Evolutionary conservation across 1,140 invertebrate genomes (phyloP), one percentile per base, ranked within the genome.

Genomic region (Ostrea edulis): DNA sequence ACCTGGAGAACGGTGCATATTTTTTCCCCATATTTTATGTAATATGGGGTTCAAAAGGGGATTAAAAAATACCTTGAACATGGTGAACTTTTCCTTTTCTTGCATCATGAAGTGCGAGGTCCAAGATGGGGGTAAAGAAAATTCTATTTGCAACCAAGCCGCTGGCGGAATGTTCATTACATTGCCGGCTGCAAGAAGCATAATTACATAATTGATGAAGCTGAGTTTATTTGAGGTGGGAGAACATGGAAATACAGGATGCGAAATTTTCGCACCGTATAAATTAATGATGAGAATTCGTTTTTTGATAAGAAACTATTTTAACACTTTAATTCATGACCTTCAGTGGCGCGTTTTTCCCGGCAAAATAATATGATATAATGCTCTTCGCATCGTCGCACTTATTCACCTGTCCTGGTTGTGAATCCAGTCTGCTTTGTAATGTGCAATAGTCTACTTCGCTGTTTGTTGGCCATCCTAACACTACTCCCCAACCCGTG

Each of bases 41-140:
- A 25, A 77, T 77, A 77, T 29, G 68, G 25, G 68, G 68, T 25
- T 77, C 68, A 77, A 77, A 29, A 11, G 14, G 68, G 68, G 68
- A 62, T 62, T 62, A 62, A 77, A 77, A 29, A 29, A 29, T 77
- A 77, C 68, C 68, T 77, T 77, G 68, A 77, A 77, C 25, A 77
- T 35, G 68, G 68, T 29, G 29, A 77, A 77, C 68, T 77, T 77
- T 77, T 77, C 68, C 35, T 35, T 29, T 77, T 35, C 68, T 77
- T 77, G 68, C 68, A 77, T 77, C 68, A 35, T 29, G 22, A 77
- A 77, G 9, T 77, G 68, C 8, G 68, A 77, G 68, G 68, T 77
- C 68, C 68, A 77, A 77, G 68, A 77, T 77, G 68, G 68, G 68
- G 68, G 68, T 29, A 77, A 29, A 7, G 68, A 35, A 77, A 77